These are phyloP conservation scores for Barbus barbus DNA, from an alignment of 2,113 vertebrate genomes.

Conservation along the genomic window DNA sequence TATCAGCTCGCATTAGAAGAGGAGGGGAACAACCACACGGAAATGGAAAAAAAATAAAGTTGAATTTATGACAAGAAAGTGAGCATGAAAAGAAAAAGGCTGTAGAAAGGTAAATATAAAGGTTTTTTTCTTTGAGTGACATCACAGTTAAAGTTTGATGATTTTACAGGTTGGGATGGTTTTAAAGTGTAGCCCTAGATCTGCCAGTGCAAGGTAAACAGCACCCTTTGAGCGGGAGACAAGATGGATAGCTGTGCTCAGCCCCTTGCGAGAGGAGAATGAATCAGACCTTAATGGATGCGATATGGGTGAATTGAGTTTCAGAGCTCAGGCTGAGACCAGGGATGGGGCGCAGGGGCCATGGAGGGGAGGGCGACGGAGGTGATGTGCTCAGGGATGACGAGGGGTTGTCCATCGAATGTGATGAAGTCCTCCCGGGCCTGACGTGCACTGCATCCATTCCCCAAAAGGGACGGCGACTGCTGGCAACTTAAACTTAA, in stretches of 20 bases:
- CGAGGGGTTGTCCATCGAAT: background rate
- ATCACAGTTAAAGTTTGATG: slow-evolving; percentile 53
- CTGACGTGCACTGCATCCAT: slow-evolving; percentile 38
- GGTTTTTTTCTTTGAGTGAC: slow-evolving; percentile 31
- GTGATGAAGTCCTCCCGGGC: slow-evolving; percentile 57
- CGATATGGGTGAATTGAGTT: slow-evolving; percentile 57
- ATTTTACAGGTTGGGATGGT: slow-evolving; percentile 54
- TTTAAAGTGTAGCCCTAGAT: slow-evolving; percentile 57
- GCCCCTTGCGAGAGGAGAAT: slow-evolving; percentile 47
- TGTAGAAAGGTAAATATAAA: slow-evolving; percentile 51
- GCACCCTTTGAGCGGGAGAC: slow-evolving; percentile 41
- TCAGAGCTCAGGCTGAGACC: slow-evolving; percentile 32
- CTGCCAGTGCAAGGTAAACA: slow-evolving; percentile 55
- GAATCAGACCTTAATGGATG: slow-evolving; percentile 61
- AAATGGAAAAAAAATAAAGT: slow-evolving; percentile 26
- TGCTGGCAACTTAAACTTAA: slow-evolving; percentile 35
- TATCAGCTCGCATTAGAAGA: slow-evolving; percentile 1
- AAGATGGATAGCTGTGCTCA: slow-evolving; percentile 59
- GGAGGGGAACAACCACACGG: slow-evolving; percentile 14
- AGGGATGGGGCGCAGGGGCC: background rate
- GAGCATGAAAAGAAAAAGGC: slow-evolving; percentile 3
- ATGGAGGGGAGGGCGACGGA: background rate
- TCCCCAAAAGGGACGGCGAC: slow-evolving; percentile 28
- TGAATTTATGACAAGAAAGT: slow-evolving; percentile 34
- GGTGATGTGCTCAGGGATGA: slow-evolving; percentile 31